phyloP scores from a whole-genome alignment of 2,113 vertebrate species.

The Lasiurus cinereus region DNA sequence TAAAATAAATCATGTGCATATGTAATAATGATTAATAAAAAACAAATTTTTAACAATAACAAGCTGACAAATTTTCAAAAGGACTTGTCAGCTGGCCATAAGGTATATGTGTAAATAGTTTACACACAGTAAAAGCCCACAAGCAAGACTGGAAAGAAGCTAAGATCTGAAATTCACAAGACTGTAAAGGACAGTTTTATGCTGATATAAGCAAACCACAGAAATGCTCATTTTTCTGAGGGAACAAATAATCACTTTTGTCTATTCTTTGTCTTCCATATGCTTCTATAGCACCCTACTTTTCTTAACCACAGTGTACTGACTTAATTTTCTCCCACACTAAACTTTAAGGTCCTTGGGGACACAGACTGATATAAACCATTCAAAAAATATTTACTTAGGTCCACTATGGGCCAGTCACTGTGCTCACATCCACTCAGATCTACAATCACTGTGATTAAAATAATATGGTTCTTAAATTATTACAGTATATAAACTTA shows the following conservation, averaged over 20 bases:
- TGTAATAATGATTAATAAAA: slow-evolving; percentile 13
- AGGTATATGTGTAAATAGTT: background rate
- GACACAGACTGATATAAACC: background rate
- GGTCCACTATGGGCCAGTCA: background rate
- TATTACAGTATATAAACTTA: background rate
- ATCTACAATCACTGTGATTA: background rate
- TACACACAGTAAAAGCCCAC: background rate
- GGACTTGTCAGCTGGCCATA: background rate
- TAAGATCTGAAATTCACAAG: background rate
- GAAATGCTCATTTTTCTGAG: slow-evolving; percentile 25
- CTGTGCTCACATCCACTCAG: background rate
- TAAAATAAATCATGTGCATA: background rate
- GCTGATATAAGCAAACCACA: background rate
- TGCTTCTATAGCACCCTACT: background rate
- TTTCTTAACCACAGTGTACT: background rate
- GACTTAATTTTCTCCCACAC: background rate
- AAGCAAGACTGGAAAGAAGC: background rate
- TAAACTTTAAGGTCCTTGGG: background rate
- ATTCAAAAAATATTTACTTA: background rate
- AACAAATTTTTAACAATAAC: slow-evolving; percentile 20
- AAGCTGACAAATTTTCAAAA: slow-evolving; percentile 9
- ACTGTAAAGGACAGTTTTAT: background rate
- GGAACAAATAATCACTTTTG: background rate
- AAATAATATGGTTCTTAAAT: slow-evolving; percentile 1
- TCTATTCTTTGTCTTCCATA: background rate